Base-by-base conservation (phyloP, 2,888 invertebrate genomes). In the Drosophila tripunctata region DNA sequence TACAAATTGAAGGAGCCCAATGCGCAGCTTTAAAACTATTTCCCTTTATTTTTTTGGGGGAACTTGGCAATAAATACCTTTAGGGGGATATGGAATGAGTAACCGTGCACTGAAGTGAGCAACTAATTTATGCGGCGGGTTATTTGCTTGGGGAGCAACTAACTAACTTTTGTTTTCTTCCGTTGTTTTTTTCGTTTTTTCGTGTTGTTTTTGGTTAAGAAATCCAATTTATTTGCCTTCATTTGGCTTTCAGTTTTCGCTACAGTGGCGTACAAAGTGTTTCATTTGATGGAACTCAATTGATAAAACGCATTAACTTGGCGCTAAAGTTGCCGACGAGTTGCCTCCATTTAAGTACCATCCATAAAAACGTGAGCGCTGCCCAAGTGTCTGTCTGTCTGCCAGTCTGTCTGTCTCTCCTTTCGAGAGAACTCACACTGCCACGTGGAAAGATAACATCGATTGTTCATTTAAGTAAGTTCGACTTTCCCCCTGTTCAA, bases 241-340 rank as follows among this genome's bases (percentile, higher is more conserved):
- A 60, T 57, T 78, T 62, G 52, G 61, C 35, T 61, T 58, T 58
- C 48, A 40, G 62, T 57, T 78, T 68, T 52, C 41, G 63, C 65
- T 45, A 24, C 38, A 45, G 36, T 68, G 27, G 41, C 52, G 74
- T 62, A 63, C 68, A 85, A 79, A 83, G 80, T 85, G 86, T 87
- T 85, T 67, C 77, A 79, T 83, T 75, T 75, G 88, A 83, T 88
- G 84, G 70, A 83, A 80, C 77, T 72, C 83, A 86, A 83, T 84
- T 86, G 83, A 86, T 84, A 84, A 88, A 88, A 83, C 72, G 68
- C 87, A 84, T 88, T 88, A 83, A 71, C 87, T 72, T 61, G 72
- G 48, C 65, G 63, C 86, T 69, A 64, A 86, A 82, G 77, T 86
- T 79, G 63, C 65, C 40, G 41, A 51, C 40, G 41, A 51, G 36